Base-by-base conservation (phyloP, 2,797 vertebrate species). In the Capromys pilorides region DNA sequence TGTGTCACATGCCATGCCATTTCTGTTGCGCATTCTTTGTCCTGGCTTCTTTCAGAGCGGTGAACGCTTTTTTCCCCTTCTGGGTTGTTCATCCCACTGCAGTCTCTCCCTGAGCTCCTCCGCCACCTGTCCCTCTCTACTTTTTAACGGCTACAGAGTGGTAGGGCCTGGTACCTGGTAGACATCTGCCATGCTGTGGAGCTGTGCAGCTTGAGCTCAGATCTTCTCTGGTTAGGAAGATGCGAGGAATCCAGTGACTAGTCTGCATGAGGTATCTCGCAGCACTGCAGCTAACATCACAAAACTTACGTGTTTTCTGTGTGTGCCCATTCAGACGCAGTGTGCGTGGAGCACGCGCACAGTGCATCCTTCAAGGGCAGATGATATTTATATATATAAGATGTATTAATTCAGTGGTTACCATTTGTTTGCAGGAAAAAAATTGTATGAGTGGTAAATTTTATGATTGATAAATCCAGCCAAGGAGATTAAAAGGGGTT, bases 401-500 rank as follows among this genome's bases (percentile, higher is more conserved):
- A 96, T 97, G 96, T 98, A 94, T 98, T 96, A 97, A 96, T 98
- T 98, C 98, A 98, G 97, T 97, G 97, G 97, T 98, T 98, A 97
- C 98, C 97, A 97, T 98, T 98, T 97, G 96, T 98, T 98, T 98
- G 98, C 97, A 98, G 97, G 95, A 62, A 98, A 98, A 98, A 98
- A 98, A 96, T 95, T 98, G 98, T 98, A 98, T 98, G 98, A 98
- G 96, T 98, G 96, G 97, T 98, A 98, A 98, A 97, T 95, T 95
- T 95, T 98, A 98, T 96, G 97, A 97, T 98, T 97, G 97, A 97
- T 88, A 98, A 98, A 97, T 98, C 98, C 98, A 98, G 96, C 97
- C 97, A 96, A 98, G 97, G 98, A 98, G 98, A 98, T 98, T 97
- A 95, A 98, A 98, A 97, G 97, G 88, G 97, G 97, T 98, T 98